Conservation (phyloP, 2,797 vertebrate species). For the Diplodus sargus region DNA sequence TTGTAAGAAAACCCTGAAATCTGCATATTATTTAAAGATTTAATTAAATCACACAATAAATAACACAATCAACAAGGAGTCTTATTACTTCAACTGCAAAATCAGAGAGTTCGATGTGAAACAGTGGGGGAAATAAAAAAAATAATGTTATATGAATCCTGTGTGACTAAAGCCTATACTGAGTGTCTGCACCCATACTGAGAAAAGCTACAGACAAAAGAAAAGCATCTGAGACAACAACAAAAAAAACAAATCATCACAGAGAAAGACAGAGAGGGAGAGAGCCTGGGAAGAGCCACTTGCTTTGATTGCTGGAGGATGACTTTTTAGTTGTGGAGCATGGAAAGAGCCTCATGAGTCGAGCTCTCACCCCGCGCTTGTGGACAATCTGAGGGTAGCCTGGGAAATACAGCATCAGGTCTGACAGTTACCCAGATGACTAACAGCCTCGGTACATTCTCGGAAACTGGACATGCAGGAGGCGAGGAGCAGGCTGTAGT, state of each 20-base stretch:
- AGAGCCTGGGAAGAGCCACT: slow-evolving; percentile 83
- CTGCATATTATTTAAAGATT: background rate
- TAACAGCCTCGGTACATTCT: slow-evolving; percentile 55
- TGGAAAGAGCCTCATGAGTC: slow-evolving; percentile 94
- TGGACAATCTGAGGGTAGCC: slow-evolving; percentile 91
- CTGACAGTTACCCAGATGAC: slow-evolving; percentile 83
- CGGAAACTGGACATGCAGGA: slow-evolving; percentile 51
- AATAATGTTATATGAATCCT: background rate
- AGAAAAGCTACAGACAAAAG: slow-evolving; percentile 11
- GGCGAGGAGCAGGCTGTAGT: slow-evolving; percentile 16
- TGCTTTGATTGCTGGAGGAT: slow-evolving; percentile 94
- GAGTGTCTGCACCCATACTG: background rate
- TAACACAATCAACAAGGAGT: background rate
- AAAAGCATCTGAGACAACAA: slow-evolving; percentile 35
- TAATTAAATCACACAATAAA: background rate
- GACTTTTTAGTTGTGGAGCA: slow-evolving; percentile 91
- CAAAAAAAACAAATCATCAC: slow-evolving; percentile 9
- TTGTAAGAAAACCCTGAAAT: background rate
- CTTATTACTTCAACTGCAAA: background rate
- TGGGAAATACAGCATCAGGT: slow-evolving; percentile 89
- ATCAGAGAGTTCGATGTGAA: background rate
- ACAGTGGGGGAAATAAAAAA: background rate
- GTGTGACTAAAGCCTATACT: background rate
- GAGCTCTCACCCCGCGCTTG: slow-evolving; percentile 92
- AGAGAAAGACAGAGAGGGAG: slow-evolving; percentile 43